phyloP scores from a whole-genome alignment of 2,797 vertebrate genomes.

The Intellagama lesueurii region DNA sequence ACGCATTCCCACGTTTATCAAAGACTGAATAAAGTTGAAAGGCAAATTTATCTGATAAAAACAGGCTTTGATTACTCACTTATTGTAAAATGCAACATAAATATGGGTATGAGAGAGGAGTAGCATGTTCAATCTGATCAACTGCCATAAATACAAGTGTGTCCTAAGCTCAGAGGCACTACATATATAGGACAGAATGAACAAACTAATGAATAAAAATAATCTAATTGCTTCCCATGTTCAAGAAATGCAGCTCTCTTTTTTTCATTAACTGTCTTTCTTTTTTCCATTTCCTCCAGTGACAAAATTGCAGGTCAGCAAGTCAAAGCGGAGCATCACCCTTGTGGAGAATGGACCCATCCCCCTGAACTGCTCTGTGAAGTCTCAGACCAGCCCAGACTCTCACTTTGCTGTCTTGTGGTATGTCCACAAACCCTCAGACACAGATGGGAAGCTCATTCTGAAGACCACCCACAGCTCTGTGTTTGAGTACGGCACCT shows the following conservation, averaged over 20 bases:
- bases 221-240: background rate
- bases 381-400: constrained; percentile 89
- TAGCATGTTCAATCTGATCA: background rate
- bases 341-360: constrained; percentile 92
- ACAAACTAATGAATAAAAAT: background rate
- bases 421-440: constrained; percentile 89
- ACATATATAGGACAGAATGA: background rate
- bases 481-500: constrained; percentile 91
- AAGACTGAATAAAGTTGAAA: background rate
- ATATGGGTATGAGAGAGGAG: background rate
- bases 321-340: constrained; percentile 89
- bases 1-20: background rate
- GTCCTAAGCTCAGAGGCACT: background rate
- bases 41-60: background rate
- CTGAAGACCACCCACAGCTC: constrained; percentile 90
- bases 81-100: background rate
- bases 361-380: constrained; percentile 90
- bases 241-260: background rate
- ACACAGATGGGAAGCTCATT: constrained; percentile 90
- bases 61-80: background rate
- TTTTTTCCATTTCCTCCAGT: constrained; percentile 74
- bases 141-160: background rate
- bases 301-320: constrained; percentile 91
- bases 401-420: constrained; percentile 93
- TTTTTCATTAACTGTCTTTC: background rate